Evolutionary conservation across 23 tunicate species (phyloP), one percentile per base, ranked within the genome.

Genomic region (Phallusia fumigata): DNA sequence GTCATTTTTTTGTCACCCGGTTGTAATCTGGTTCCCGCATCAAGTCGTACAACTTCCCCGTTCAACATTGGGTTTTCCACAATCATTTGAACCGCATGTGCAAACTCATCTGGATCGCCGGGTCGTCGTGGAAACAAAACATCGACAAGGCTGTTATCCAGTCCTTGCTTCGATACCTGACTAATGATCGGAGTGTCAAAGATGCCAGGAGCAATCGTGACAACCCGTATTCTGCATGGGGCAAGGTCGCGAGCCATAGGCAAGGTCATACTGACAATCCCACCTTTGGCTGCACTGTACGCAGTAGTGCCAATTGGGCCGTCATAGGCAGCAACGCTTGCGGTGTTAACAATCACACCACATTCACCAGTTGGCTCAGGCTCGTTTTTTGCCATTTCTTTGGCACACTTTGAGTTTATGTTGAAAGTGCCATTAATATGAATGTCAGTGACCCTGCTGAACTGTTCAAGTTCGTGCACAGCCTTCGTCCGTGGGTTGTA

Each of bases 221-320:
- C 85, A 6, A 88, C 97, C 31, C 99, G 79, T 19, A 97, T 89
- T 18, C 97, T 93, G 35, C 83, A 74, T 12, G 85, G 30, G 31
- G 95, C 95, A 19, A 97, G 74, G 51, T 97, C 99, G 28, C 99
- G 85, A 79, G 97, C 95, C 64, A 93, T 88, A n/a, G 99, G 99
- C 19, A 96, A 80, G 28, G 99, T 96, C 96, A 96, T 90, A 40
- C 91, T 91, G 0, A 53, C 88, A 36, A 96, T 90, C 1, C 90
- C 99, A 2, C 99, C 99, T 53, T 97, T 97, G 58, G 95, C 89
- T 16, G 99, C 97, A 31, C 97, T 86, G 75, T 97, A 97, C 5
- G 99, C 99, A 40, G 91, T 95, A 73, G 93, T 93, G n/a, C 99
- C 97, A 72, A 86, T 80, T 73, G 93, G 97, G 0, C 99, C 99